Evolutionary conservation across 2,888 invertebrate genomes (phyloP).

Genomic region (Diarsia brunnea): DNA sequence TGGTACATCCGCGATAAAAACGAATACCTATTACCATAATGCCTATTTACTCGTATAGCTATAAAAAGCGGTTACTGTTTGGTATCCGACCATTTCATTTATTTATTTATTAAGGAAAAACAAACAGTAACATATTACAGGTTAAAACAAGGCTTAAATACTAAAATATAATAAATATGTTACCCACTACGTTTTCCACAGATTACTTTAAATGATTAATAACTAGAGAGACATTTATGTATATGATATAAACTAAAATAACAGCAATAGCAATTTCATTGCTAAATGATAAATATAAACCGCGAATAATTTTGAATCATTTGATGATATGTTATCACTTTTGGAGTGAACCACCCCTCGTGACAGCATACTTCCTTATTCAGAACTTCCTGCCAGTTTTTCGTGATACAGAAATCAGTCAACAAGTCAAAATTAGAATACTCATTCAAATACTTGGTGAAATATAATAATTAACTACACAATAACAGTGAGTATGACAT

Average conservation of each 20-base stretch:
- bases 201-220: too few relatives aligned
- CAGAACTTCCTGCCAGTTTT: constrained; percentile 12
- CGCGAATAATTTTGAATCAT: constrained; percentile 33
- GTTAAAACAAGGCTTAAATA: too few relatives aligned
- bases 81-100: neutral
- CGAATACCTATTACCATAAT: neutral
- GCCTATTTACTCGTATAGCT: neutral
- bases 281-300: neutral
- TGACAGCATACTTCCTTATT: constrained; percentile 21
- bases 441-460: neutral
- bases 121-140: too few relatives aligned
- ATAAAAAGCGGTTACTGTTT: neutral
- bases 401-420: constrained; percentile 19
- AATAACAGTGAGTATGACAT: constrained; percentile 30
- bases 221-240: too few relatives aligned
- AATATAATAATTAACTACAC: constrained; percentile 29
- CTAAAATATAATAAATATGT: too few relatives aligned
- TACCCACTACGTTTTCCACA: too few relatives aligned
- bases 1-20: neutral
- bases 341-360: constrained; percentile 5
- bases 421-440: constrained; percentile 3
- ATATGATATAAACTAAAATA: too few relatives aligned
- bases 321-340: constrained; percentile 21
- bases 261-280: too few relatives aligned
- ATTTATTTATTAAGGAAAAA: too few relatives aligned